These are phyloP conservation scores for Cranoglanis bouderius DNA, from an alignment of 2,113 vertebrate species.

Conservation along the genomic window DNA sequence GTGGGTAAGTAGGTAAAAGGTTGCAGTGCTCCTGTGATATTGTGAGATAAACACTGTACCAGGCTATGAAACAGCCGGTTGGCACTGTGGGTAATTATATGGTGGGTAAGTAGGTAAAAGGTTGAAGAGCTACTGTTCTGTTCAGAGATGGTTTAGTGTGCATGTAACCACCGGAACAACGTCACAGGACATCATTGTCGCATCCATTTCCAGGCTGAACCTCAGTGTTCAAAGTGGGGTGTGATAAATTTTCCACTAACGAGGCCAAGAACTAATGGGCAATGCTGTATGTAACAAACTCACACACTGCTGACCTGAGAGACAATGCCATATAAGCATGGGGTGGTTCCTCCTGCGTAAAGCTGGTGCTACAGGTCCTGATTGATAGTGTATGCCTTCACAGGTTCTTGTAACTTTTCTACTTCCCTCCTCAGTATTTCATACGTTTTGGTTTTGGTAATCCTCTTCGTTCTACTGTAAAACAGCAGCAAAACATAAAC, in stretches of 20 bases:
- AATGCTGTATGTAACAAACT: background rate
- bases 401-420: background rate
- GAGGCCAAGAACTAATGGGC: background rate
- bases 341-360: background rate
- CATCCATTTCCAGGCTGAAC: background rate
- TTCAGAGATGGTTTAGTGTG: background rate
- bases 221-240: background rate
- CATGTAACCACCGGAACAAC: background rate
- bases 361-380: background rate
- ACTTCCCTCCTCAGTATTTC: too few relatives aligned
- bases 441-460: background rate
- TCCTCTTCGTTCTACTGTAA: background rate
- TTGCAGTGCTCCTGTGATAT: background rate
- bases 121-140: background rate
- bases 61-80: too few relatives aligned
- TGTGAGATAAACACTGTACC: background rate
- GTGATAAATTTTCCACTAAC: background rate
- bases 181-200: background rate
- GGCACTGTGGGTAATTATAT: background rate
- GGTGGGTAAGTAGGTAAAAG: background rate
- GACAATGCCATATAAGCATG: background rate
- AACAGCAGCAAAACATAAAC: constrained; percentile 6
- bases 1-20: background rate
- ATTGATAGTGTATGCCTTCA: too few relatives aligned
- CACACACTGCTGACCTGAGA: background rate